Base-by-base conservation (phyloP, 2,888 invertebrate genomes). In the Chloromyia formosa region DNA sequence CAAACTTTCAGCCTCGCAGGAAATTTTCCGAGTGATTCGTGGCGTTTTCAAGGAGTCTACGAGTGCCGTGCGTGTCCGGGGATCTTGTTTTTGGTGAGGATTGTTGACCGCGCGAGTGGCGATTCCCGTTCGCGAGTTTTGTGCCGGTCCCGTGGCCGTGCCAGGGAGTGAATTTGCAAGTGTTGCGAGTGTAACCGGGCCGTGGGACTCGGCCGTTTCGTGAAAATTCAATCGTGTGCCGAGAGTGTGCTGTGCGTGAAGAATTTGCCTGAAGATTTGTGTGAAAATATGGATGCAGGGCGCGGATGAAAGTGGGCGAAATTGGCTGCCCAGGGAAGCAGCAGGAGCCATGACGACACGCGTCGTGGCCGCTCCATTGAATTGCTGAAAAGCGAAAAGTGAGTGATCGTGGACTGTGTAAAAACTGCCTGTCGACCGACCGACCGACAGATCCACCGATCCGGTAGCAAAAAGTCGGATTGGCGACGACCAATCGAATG, bases 401-500 rank as follows among this genome's bases (percentile, higher is more conserved):
- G 42, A 16, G 40, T 62, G 42, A 62, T 42, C 62, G 62, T 42
- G 42, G 35, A 42, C 62, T 9, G 42, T 35, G 35, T 27, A 40
- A 42, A 16, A 40, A 42, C 18, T 14, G 42, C 14, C 53, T 35
- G 27, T 35, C 27, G 27, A 35, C 27, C 27, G 27, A 35, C 7
- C 27, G 27, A 7, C 3, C 7, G 27, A 7, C 27, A 35, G 27
- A n/a, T n/a, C 42, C 45, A 16, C 12, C 20, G 45, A 18, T n/a
- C 64, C 42, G 42, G 64, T 20, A 66, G 49, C 49, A 10, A 22
- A 66, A 16, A 66, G 42, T 45, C 40, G n/a, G n/a, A n/a, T 40
- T 45, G 45, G 35, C 14, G 45, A 12, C 49, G 49, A 66, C 45
- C 45, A 35, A 40, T 66, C 27, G 66, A 20, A 66, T 22, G 66